Evolutionary conservation across 2,797 vertebrate genomes (phyloP).

Genomic region (Chelon labrosus): DNA sequence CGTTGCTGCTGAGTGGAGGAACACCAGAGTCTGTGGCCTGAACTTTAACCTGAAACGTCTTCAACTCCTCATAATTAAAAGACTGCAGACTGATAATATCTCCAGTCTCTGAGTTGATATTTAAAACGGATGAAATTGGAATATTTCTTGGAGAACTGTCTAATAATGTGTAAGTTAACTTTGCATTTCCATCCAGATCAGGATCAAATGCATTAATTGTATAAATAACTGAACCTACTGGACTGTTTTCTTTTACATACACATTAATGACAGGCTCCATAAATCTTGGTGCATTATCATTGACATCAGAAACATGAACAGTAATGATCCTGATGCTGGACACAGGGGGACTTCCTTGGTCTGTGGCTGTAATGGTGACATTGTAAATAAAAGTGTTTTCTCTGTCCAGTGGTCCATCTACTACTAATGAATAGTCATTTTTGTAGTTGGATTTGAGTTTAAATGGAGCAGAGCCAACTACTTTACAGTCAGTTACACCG

Average conservation of each 20-base stretch:
- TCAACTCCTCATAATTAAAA: conserved; percentile 41
- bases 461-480: conserved; percentile 67
- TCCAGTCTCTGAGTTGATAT: conserved; percentile 68
- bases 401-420: conserved; percentile 86
- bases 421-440: conserved; percentile 83
- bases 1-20: conserved; percentile 72
- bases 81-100: background rate
- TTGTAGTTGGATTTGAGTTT: conserved; percentile 74
- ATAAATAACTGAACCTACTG: conserved; percentile 78
- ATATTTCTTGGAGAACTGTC: conserved; percentile 79
- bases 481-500: conserved; percentile 57
- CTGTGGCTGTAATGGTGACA: conserved; percentile 85
- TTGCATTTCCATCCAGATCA: conserved; percentile 81
- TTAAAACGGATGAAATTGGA: conserved; percentile 74
- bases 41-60: conserved; percentile 62
- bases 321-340: conserved; percentile 84
- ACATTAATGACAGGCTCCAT: conserved; percentile 83
- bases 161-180: conserved; percentile 84
- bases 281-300: conserved; percentile 89
- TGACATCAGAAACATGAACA: conserved; percentile 89
- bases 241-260: conserved; percentile 90
- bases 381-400: conserved; percentile 87
- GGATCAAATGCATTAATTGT: conserved; percentile 85
- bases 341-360: conserved; percentile 88
- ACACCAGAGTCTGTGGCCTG: conserved; percentile 73